Percentiles rank a stretch among this genome's conserved stretches.
phyloP scores from a whole-genome alignment of 2,888 invertebrate genomes.

The Ceriagrion tenellum region DNA sequence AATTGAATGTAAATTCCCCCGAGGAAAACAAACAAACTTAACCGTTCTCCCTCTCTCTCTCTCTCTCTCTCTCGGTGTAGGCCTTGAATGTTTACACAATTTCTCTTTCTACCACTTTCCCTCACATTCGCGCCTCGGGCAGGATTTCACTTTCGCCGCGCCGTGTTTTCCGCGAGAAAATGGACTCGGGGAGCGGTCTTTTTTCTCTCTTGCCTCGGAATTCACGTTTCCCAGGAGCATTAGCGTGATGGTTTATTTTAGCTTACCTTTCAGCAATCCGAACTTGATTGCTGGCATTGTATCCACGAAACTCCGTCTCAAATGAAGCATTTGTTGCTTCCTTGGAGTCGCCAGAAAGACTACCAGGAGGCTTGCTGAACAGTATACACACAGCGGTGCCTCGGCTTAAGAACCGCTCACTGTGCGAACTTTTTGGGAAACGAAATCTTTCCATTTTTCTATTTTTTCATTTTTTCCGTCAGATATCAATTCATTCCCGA shows the following conservation, averaged over 20 bases:
- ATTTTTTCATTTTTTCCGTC: too few relatives aligned
- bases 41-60: background rate
- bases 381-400: too few relatives aligned
- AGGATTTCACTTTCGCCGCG: background rate
- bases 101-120: background rate
- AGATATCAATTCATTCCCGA: too few relatives aligned
- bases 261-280: background rate
- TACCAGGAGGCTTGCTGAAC: too few relatives aligned
- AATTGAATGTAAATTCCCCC: slow-evolving; percentile 18
- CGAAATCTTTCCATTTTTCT: too few relatives aligned
- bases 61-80: background rate
- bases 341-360: too few relatives aligned
- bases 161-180: background rate
- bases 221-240: background rate
- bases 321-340: too few relatives aligned
- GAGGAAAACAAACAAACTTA: background rate
- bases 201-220: background rate
- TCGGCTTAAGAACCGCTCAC: too few relatives aligned
- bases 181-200: background rate
- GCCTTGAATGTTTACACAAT: background rate
- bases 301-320: too few relatives aligned
- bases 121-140: too few relatives aligned
- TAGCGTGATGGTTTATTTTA: background rate
- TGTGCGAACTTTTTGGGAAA: too few relatives aligned
- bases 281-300: too few relatives aligned